Percentiles rank a stretch among this genome's conserved stretches.
Evolutionary conservation across 2,888 invertebrate species (phyloP).

Genomic region (Pandemis corylana): DNA sequence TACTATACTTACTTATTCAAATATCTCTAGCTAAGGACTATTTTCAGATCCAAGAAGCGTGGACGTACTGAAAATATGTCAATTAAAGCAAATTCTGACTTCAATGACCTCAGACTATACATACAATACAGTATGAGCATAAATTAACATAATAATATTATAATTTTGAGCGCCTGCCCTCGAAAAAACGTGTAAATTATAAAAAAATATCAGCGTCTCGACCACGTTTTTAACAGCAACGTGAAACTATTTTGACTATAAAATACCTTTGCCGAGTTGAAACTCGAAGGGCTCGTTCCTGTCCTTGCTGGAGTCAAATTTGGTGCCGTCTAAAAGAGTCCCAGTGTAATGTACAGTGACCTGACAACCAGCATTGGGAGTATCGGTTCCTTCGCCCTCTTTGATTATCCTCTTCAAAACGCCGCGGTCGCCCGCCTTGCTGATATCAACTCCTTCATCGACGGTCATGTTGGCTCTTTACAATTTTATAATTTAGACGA

Average conservation of each 20-base stretch:
- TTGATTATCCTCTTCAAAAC: constrained; percentile 91
- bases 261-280: constrained; percentile 91
- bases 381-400: constrained; percentile 90
- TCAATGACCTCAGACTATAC: constrained; percentile 9
- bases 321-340: constrained; percentile 92
- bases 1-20: too few species aligned
- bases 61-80: neutral
- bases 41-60: neutral
- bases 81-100: constrained; percentile 26
- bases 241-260: neutral
- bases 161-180: neutral
- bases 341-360: constrained; percentile 95
- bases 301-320: constrained; percentile 96
- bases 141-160: constrained; percentile 19
- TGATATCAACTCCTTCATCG: constrained; percentile 76
- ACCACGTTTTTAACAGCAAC: neutral
- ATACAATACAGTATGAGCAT: constrained; percentile 8
- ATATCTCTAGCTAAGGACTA: constrained; percentile 2
- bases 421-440: constrained; percentile 86
- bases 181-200: constrained; percentile 23
- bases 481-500: neutral
- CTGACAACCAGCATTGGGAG: constrained; percentile 88
- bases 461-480: constrained; percentile 65
- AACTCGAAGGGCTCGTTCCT: constrained; percentile 94
- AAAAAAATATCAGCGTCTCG: neutral